A percentile compares a stretch with the other conserved stretches of the same genome.
Evolutionary conservation across 2,888 invertebrate species (phyloP).

Genomic region (Sinelater perroti): DNA sequence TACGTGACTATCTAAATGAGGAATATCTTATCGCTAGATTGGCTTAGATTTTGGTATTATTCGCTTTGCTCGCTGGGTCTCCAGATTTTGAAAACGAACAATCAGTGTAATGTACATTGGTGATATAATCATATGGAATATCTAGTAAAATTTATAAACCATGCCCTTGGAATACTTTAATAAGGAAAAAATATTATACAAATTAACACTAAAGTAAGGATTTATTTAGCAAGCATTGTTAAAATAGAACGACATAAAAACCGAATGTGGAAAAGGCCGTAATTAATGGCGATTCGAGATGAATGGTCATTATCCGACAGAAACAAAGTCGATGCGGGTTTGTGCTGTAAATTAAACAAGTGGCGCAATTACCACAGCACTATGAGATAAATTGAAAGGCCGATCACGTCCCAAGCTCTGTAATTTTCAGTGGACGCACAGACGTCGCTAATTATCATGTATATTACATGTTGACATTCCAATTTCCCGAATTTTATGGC

Average conservation of each 20-base stretch:
- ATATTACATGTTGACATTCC: conserved; percentile 55
- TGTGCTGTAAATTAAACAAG: conserved; percentile 55
- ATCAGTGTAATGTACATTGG: too few species aligned
- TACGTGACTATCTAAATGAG: too few species aligned
- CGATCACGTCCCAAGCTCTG: conserved; percentile 48
- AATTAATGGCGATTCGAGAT: conserved; percentile 40
- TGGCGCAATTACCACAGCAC: conserved; percentile 52
- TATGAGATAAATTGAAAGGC: conserved; percentile 55
- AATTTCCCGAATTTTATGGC: conserved; percentile 24
- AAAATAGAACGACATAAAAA: conserved; percentile 8
- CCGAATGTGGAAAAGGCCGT: conserved; percentile 20
- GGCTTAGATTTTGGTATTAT: too few species aligned
- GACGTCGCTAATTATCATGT: conserved; percentile 57
- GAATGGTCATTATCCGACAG: conserved; percentile 42
- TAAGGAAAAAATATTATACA: too few species aligned
- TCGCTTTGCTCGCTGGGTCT: too few species aligned
- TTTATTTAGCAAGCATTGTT: conserved; percentile 2
- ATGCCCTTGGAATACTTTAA: too few species aligned
- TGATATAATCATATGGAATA: too few species aligned
- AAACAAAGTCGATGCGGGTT: conserved; percentile 50
- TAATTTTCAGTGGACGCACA: conserved; percentile 55
- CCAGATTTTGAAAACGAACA: too few species aligned
- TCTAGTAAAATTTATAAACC: too few species aligned
- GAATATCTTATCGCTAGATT: too few species aligned
- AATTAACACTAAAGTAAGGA: too few species aligned